Evolutionary conservation across 2,113 vertebrate genomes (phyloP), one percentile per base, ranked within the genome.

Genomic region (Tyto alba): DNA sequence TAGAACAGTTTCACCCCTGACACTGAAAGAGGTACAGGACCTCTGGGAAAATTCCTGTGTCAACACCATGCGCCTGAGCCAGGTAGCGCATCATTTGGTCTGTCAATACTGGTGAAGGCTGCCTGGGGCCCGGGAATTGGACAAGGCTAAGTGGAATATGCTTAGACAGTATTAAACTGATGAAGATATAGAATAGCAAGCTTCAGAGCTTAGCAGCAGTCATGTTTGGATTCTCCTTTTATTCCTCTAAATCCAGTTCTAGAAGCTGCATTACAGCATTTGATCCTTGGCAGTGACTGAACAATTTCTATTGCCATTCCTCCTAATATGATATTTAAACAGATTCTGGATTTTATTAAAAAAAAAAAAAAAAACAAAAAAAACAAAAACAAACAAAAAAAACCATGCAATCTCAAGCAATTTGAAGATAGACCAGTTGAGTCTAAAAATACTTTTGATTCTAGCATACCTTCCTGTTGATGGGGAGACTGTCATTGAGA

Each of bases 51-150:
- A 60, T n/a, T 43, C 9, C 9, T 64, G 19, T 50, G 41, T 19
- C 10, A 52, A 30, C 29, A 12, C 16, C 0, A 0, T 1, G 0
- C 45, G 32, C 53, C 32, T 45, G 52, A 71, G 48, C 19, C 45
- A 45, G 50, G 77, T 71, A 81, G 34, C 34, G 66, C 27, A 29
- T 57, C 1, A 0, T 17, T 48, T 34, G 22, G 5, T 74, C 40
- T 84, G 36, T 22, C 62, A 75, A 40, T 16, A 25, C 43, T 55
- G 18, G 9, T 21, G n/a, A 41, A 72, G 12, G 56, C 16, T 27
- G 25, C 57, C 26, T 18, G 17, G 36, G 60, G 13, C n/a, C 60
- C n/a, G 2, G 3, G n/a, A 41, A 10, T 7, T 62, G n/a, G 63
- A 21, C 59, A 55, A 36, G 13, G 40, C 16, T 68, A 62, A 26